Evolutionary conservation across 2,797 vertebrate species (phyloP), one percentile per base, ranked within the genome.

Genomic region (Loris lydekkerianus): DNA sequence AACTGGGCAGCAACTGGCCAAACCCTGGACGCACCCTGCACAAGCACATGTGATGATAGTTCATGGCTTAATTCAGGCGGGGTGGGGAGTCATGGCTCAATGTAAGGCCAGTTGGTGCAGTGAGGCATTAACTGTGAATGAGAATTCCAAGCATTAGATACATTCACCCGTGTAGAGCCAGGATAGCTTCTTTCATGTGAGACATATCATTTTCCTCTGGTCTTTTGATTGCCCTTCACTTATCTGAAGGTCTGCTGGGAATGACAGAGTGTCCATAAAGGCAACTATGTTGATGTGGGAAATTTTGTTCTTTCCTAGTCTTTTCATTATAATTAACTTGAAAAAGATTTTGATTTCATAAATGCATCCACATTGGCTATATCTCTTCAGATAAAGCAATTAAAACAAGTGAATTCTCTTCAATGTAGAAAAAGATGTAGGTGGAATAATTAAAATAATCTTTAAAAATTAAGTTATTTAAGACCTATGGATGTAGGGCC

Each of bases 251-350:
- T 84, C 56, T 58, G 11, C 69, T 70, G 34, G 29, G 20, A 94
- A 80, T 15, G 9, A 11, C 4, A 73, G n/a, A 20, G 46, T 89
- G 2, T 49, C 10, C 34, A 34, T 58, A 75, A 65, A 61, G 25
- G 27, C 34, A 49, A 34, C n/a, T 25, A 34, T 61, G 80, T 86
- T 61, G 37, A 69, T 53, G 58, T 93, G 49, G 37, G 17, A 65
- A 83, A 80, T 75, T 73, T 91, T 67, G n/a, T 82, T 67, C n/a
- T 86, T 89, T 76, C 25, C 31, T 85, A 72, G 2, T 82, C 20
- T 86, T 96, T 86, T 89, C 29, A 40, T 84, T 73, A 20, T 78
- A 23, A 84, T 61, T 85, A 69, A 93, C n/a, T 63, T 63, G 40
- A 85, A 60, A 61, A 65, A 77, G 53, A 34, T n/a, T 58, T 89